Percentiles rank a stretch among this genome's conserved stretches.
These are phyloP conservation scores for Lophius piscatorius DNA, from an alignment of 2,113 vertebrate species.

Conservation along the genomic window DNA sequence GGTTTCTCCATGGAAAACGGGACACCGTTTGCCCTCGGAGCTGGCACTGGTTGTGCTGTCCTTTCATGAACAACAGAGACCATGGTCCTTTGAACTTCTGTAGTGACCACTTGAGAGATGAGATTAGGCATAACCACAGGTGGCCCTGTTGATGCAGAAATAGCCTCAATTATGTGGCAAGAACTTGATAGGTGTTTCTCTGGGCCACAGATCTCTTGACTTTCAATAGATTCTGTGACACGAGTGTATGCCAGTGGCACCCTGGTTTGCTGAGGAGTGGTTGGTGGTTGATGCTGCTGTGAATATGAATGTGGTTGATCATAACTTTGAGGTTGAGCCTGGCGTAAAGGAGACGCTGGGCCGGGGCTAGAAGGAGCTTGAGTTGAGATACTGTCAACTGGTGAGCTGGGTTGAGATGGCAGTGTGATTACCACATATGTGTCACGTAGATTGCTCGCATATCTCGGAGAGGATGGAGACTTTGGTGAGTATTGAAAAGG, in stretches of 20 bases:
- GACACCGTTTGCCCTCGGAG: slow-evolving; percentile 75
- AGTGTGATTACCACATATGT: slow-evolving; percentile 98
- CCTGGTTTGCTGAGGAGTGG: slow-evolving; percentile 72
- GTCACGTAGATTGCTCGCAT: slow-evolving; percentile 87
- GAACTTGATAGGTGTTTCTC: slow-evolving; percentile 81
- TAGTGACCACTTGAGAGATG: slow-evolving; percentile 82
- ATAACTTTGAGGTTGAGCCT: slow-evolving; percentile 64
- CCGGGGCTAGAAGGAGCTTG: slow-evolving; percentile 86
- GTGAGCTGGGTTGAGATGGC: slow-evolving; percentile 96
- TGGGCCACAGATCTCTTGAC: slow-evolving; percentile 81
- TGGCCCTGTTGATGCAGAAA: slow-evolving; percentile 80
- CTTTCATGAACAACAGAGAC: slow-evolving; percentile 83
- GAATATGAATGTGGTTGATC: slow-evolving; percentile 61
- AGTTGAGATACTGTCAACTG: slow-evolving; percentile 85
- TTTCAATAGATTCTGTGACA: slow-evolving; percentile 83
- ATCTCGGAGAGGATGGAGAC: slow-evolving; percentile 88
- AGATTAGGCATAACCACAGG: slow-evolving; percentile 75
- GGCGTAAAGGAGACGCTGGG: slow-evolving; percentile 77
- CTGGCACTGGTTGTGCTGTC: slow-evolving; percentile 70
- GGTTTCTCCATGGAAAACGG: slow-evolving; percentile 77
- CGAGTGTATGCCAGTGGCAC: slow-evolving; percentile 84
- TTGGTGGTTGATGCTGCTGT: slow-evolving; percentile 60
- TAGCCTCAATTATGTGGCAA: slow-evolving; percentile 81
- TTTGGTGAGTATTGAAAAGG: slow-evolving; percentile 84
- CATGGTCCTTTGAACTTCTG: slow-evolving; percentile 82